A percentile compares a stretch with the other conserved stretches of the same genome.
These are phyloP conservation scores for Hybos culiciformis DNA, from an alignment of 2,888 invertebrate genomes.

Conservation along the genomic window DNA sequence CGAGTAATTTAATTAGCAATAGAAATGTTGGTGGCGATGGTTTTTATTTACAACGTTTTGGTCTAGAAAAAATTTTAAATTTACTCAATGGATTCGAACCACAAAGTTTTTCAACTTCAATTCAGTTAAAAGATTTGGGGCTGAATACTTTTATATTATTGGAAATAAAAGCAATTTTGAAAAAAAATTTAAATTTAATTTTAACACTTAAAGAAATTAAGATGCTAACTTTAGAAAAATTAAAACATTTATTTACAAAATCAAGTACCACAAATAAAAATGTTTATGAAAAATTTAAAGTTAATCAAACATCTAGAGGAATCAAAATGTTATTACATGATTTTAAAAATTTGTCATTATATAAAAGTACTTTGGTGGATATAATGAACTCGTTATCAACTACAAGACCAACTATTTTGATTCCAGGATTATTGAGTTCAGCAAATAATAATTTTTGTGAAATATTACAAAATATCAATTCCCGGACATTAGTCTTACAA, in stretches of 20 bases:
- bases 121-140: constrained; percentile 80
- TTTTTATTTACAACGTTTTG: too few species aligned
- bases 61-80: too few species aligned
- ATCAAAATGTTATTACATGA: constrained; percentile 45
- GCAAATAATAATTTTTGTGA: constrained; percentile 35
- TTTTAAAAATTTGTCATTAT: constrained; percentile 46
- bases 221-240: constrained; percentile 51
- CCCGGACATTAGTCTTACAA: constrained; percentile 25
- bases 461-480: constrained; percentile 22
- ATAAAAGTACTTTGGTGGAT: constrained; percentile 36
- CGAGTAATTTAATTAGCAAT: too few species aligned
- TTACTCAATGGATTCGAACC: too few species aligned
- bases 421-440: constrained; percentile 59
- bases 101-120: too few species aligned
- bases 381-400: constrained; percentile 14
- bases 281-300: constrained; percentile 6
- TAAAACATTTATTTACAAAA: constrained; percentile 19
- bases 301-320: constrained; percentile 31
- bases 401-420: constrained; percentile 34
- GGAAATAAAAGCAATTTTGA: constrained; percentile 85
- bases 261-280: constrained; percentile 1
- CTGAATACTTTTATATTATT: constrained; percentile 97
- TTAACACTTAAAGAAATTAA: constrained; percentile 77
- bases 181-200: constrained; percentile 76
- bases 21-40: too few species aligned